Conservation (phyloP, 2,888 invertebrate species). For the Nephrotoma guestfalica region DNA sequence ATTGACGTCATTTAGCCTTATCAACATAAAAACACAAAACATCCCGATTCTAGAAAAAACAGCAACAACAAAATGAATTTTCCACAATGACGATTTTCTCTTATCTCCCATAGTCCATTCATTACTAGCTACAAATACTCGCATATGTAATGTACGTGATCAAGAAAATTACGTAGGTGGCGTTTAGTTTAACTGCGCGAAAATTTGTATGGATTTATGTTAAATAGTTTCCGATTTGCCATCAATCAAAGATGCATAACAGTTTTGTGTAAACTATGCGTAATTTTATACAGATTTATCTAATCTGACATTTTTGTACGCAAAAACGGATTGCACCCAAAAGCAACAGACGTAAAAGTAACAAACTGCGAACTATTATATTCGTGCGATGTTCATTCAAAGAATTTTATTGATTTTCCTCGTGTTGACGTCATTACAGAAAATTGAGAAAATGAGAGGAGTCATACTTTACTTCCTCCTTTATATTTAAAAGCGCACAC, state of each 20-base stretch:
- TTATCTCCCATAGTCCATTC: not conserved
- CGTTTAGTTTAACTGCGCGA: not conserved
- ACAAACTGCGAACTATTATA: not conserved
- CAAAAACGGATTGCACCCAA: not conserved
- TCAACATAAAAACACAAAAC: not conserved
- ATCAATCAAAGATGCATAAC: not conserved
- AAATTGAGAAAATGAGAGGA: not conserved
- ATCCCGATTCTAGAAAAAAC: not conserved
- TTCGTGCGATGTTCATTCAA: not conserved
- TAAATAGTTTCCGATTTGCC: not conserved
- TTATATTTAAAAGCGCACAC: not conserved
- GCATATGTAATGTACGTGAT: not conserved
- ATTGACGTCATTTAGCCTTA: not conserved
- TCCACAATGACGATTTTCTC: not conserved
- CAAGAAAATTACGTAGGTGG: not conserved
- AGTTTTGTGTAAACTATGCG: not conserved
- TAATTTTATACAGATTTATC: not conserved
- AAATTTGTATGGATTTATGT: not conserved
- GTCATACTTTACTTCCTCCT: not conserved
- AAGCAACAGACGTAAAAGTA: not conserved
- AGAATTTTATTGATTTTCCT: not conserved
- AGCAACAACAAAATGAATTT: not conserved
- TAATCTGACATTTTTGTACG: not conserved
- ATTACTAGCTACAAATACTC: not conserved
- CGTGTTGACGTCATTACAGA: not conserved